Percentiles rank a stretch among this genome's conserved stretches.
Evolutionary conservation across 2,113 vertebrate genomes (phyloP).

Genomic region (Calyptomena viridis): DNA sequence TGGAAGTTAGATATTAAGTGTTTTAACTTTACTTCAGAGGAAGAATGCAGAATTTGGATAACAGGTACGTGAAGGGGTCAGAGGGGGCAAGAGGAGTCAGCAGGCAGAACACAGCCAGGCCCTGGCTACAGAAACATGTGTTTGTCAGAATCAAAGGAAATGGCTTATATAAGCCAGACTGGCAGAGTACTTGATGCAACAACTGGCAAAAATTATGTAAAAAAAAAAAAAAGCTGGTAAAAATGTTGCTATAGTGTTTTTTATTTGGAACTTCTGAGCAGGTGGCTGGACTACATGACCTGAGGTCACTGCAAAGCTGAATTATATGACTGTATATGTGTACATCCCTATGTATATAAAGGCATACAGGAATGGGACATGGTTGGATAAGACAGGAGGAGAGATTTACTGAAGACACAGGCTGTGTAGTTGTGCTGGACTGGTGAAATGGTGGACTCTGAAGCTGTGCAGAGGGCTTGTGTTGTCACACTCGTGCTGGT

Average conservation of each 20-base stretch:
- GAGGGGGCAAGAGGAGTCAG: not conserved
- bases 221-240: not conserved
- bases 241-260: not conserved
- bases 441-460: not conserved
- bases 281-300: not conserved
- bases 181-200: not conserved
- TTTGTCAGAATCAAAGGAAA: not conserved
- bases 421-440: not conserved
- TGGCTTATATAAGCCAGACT: not conserved
- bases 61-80: not conserved
- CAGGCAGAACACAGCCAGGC: not conserved
- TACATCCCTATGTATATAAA: not conserved
- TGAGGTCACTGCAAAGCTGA: not conserved
- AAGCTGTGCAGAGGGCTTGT: not conserved
- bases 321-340: not conserved
- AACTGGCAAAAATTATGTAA: not conserved
- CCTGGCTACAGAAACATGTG: not conserved
- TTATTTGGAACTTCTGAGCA: not conserved
- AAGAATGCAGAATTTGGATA: not conserved
- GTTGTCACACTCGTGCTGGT: not conserved
- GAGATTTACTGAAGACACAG: not conserved
- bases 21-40: not conserved
- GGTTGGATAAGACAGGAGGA: not conserved
- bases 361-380: not conserved
- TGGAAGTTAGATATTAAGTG: not conserved